Evolutionary conservation across 1,140 invertebrate species (phyloP).

Genomic region (Apocrypta bakeri): DNA sequence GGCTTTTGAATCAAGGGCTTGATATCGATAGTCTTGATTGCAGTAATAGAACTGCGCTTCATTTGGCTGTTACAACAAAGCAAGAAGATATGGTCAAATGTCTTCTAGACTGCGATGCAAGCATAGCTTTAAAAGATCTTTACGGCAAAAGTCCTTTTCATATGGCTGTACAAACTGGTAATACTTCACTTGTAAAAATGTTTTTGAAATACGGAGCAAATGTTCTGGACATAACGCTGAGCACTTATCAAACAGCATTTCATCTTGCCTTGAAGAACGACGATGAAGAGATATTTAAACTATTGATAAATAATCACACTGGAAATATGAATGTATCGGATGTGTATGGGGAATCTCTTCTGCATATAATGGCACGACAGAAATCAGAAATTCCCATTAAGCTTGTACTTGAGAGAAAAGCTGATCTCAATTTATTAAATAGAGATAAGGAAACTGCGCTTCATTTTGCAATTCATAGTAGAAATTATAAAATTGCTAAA

Average conservation of each 20-base stretch:
- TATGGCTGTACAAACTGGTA: not conserved
- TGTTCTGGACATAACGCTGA: conserved; percentile 10
- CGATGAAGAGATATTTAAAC: not conserved
- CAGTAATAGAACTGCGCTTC: conserved; percentile 24
- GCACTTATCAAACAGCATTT: conserved; percentile 16
- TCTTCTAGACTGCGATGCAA: conserved; percentile 23
- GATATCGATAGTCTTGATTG: conserved; percentile 23
- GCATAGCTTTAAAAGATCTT: not conserved
- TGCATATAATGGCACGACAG: conserved; percentile 27
- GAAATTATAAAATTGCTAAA: not conserved
- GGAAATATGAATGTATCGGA: conserved; percentile 18
- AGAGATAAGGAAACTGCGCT: conserved; percentile 32
- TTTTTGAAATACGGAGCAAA: conserved; percentile 23
- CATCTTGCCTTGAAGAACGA: conserved; percentile 19
- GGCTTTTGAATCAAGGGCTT: not conserved
- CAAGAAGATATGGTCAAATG: conserved; percentile 26
- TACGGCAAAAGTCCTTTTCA: conserved; percentile 35
- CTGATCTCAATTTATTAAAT: not conserved
- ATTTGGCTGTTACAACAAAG: conserved; percentile 18
- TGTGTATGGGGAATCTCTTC: conserved; percentile 26
- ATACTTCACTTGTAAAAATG: not conserved
- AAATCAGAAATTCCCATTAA: not conserved
- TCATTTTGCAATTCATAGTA: conserved; percentile 14
- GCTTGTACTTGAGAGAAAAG: not conserved
- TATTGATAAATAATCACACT: not conserved